These are phyloP conservation scores for Mirounga angustirostris DNA, from an alignment of 2,113 vertebrate species.

Conservation along the genomic window DNA sequence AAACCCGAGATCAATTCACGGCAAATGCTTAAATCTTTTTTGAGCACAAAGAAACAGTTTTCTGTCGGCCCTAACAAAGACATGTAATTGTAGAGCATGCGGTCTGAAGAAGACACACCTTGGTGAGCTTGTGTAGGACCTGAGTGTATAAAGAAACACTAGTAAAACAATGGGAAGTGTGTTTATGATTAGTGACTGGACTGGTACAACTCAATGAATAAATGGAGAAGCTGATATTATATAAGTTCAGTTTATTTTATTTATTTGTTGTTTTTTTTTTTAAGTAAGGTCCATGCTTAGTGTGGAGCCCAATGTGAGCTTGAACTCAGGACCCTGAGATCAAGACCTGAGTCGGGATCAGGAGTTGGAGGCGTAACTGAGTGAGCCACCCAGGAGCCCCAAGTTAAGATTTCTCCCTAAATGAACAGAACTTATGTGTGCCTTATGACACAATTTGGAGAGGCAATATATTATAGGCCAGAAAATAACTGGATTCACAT, in stretches of 20 bases:
- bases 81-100: background rate
- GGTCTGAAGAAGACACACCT: background rate
- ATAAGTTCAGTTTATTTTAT: background rate
- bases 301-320: too few species aligned
- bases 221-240: background rate
- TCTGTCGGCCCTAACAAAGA: background rate
- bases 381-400: background rate
- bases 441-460: background rate
- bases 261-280: too few species aligned
- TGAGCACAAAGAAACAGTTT: background rate
- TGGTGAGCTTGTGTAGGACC: background rate
- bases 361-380: too few species aligned
- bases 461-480: background rate
- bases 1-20: background rate
- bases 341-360: background rate
- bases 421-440: background rate
- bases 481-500: background rate
- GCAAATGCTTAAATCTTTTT: conserved; percentile 33
- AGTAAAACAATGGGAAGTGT: background rate
- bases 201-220: background rate
- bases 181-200: background rate
- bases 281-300: background rate
- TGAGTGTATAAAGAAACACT: background rate
- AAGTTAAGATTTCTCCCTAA: background rate
- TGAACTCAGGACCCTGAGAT: background rate